Evolutionary conservation across 2,888 invertebrate species (phyloP), one percentile per base, ranked within the genome.

Genomic region (Euclidia mi): DNA sequence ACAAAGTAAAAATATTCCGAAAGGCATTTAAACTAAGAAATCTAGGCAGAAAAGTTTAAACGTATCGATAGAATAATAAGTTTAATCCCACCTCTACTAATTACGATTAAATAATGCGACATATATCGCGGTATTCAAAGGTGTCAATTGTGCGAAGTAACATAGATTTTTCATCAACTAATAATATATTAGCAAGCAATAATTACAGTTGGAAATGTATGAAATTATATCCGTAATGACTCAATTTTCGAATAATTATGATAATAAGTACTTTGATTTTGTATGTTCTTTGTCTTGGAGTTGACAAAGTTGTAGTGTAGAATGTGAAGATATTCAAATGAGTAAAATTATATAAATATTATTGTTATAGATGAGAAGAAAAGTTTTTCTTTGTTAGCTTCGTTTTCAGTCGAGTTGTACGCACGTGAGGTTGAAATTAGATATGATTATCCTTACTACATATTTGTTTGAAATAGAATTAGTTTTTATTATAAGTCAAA

Each of bases 61-160:
- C 32, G 45, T 48, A 50, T 71, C 71, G 71, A 71, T 47, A 62
- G 31, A 1, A 35, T 20, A 6, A 14, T 12, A 29, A 12, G 0
- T 17, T 0, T 15, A 18, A 1, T 28, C 47, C 12, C 65, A 62
- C 4, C 71, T 0, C 60, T 76, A 67, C 15, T 53, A 6, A 56
- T 44, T 56, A 50, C 48, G 47, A 69, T 66, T 61, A 73, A 61
- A 64, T 73, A 59, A 65, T 48, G 37, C 67, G 29, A 15, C 20
- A n/a, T n/a, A 42, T 47, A 72, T 61, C 57, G 63, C 51, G 20
- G 37, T 45, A 51, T 42, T 42, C 51, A 25, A 17, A 59, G 48
- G 53, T 35, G 53, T 46, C 48, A 56, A 67, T 70, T 57, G 46
- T 57, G 56, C 55, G 50, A 63, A 55, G 41, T 47, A 34, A 18